A percentile compares a stretch with the other conserved stretches of the same genome.
Evolutionary conservation across 2,888 invertebrate species (phyloP).

Genomic region (Hypomecis atomaria): DNA sequence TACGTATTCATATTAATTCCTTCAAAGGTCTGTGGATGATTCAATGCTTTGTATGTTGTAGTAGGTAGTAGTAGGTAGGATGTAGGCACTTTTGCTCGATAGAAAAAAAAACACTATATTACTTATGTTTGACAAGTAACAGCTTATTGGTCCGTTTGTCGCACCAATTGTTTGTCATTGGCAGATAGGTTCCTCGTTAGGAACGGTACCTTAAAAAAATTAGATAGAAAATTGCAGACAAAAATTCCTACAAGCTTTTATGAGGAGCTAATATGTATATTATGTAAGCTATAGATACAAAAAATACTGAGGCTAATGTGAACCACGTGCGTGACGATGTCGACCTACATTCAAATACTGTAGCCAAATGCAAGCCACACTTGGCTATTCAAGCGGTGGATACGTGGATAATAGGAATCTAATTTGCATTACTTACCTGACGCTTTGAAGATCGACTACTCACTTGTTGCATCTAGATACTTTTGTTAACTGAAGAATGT

Average conservation of each 20-base stretch:
- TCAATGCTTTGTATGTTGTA: no score
- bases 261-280: constrained; percentile 43
- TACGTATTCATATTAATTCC: no score
- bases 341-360: constrained; percentile 62
- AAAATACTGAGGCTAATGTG: constrained; percentile 39
- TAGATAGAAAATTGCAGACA: constrained; percentile 13
- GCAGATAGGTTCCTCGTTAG: no score
- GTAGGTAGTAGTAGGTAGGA: no score
- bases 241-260: constrained; percentile 40
- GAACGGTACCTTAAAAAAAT: neutral
- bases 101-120: no score
- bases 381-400: constrained; percentile 66
- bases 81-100: no score
- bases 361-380: constrained; percentile 49
- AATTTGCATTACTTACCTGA: constrained; percentile 70
- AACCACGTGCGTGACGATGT: constrained; percentile 63
- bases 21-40: no score
- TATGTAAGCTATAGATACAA: no score
- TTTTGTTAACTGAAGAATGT: constrained; percentile 20
- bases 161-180: no score
- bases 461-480: constrained; percentile 31
- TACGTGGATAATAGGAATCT: constrained; percentile 62
- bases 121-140: no score
- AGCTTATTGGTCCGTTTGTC: no score
- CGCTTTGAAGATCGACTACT: constrained; percentile 45